phyloP scores from a whole-genome alignment of 2,797 vertebrate species.

The Picus viridis region DNA sequence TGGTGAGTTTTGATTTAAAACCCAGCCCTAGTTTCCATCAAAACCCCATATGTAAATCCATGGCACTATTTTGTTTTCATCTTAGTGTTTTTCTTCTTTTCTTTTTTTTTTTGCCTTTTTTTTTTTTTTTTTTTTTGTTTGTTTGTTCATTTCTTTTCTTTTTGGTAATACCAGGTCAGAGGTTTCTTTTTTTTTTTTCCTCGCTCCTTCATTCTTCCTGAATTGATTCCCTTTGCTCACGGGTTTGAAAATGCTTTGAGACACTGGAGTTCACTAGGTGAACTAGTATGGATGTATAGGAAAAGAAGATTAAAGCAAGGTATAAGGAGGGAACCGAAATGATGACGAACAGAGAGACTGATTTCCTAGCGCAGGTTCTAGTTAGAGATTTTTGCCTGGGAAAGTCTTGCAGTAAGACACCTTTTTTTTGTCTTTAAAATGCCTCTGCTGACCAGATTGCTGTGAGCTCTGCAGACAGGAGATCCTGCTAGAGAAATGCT shows the following conservation, averaged over 20 bases:
- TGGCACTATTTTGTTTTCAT: conserved; percentile 86
- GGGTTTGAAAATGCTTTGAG: conserved; percentile 34
- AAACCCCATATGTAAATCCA: conserved; percentile 85
- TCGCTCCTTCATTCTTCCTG: conserved; percentile 75
- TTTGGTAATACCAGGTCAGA: conserved; percentile 78
- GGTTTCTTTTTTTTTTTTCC: conserved; percentile 51
- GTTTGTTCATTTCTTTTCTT: conserved; percentile 57
- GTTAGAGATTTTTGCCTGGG: not conserved
- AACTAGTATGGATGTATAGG: not conserved
- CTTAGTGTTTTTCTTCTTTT: conserved; percentile 81
- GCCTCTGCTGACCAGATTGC: not conserved
- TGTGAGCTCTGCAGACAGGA: not conserved
- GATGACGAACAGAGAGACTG: not conserved
- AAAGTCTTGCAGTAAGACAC: conserved; percentile 8
- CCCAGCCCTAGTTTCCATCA: conserved; percentile 86
- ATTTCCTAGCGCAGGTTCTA: not conserved
- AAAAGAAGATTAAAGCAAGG: conserved; percentile 18
- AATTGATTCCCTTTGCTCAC: conserved; percentile 71
- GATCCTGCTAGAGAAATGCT: not conserved
- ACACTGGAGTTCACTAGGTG: conserved; percentile 26
- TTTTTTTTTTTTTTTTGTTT: conserved; percentile 63
- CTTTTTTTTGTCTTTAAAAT: conserved; percentile 13
- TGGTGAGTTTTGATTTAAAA: conserved; percentile 87
- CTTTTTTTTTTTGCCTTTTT: conserved; percentile 62
- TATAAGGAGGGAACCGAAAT: not conserved